Evolutionary conservation across 92 coral and sea anemone species (phyloP), one percentile per base, ranked within the genome.

Genomic region (Epizoanthus fatuus): DNA sequence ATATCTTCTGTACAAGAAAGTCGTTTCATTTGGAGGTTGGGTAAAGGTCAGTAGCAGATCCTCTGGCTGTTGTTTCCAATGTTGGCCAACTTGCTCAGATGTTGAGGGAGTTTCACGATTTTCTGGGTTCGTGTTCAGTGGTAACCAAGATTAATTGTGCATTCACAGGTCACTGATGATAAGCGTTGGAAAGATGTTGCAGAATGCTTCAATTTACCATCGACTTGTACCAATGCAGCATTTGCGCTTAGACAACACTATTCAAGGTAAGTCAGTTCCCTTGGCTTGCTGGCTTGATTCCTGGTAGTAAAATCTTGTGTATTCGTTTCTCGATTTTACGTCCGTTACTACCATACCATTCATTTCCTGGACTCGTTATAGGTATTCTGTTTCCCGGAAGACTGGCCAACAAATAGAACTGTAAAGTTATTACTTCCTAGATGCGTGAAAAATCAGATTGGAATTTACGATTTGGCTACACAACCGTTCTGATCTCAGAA

Each of bases 141-240:
- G 63, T 79, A 86, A 59, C 71, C 84, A 80, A 83, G 19, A 25
- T 7, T 74, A 42, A 22, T 38, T 86, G 85, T 38, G 32, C 45
- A 32, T 45, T 71, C 81, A 49, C 80, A 97, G 99, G 95, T 97
- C 66, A 97, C 99, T 3, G 99, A 97, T 75, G 99, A 95, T 32
- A 95, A 91, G 55, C 90, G 86, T 64, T 97, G 99, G 99, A 90
- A 95, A 81, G 99, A 97, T 49, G 96, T 97, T 15, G 98, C 98
- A 22, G 96, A 97, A 69, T 91, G 89, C 72, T 97, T 97, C 44
- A 97, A 97, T 75, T 83, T 97, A 17, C 99, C 99, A 73, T 87
- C 98, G 52, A 97, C 97, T 29, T 97, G 99, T 82, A 95, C 98
- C n/a, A 97, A 97, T 71, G 98, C 99, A 42, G 99, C 99, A 20